Evolutionary conservation across 1,140 invertebrate species (phyloP).

Genomic region (Panagrolaimus sp.): DNA sequence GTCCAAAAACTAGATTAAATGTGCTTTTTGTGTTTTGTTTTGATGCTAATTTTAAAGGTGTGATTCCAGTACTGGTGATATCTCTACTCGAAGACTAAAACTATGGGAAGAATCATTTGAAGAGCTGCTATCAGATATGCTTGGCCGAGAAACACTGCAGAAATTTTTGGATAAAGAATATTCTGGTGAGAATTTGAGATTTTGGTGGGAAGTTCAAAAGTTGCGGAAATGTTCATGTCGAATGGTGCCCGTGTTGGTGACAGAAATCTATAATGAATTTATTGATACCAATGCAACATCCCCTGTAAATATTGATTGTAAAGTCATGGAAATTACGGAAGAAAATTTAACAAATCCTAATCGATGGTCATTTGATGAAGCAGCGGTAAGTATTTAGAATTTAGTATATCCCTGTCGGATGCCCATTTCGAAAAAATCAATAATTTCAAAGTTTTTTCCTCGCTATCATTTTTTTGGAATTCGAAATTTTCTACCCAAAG

Average conservation of each 20-base stretch:
- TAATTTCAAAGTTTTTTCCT: no score
- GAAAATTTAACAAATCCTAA: constrained; percentile 73
- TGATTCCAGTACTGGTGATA: constrained; percentile 48
- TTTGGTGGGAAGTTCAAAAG: constrained; percentile 74
- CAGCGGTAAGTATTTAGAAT: constrained; percentile 71
- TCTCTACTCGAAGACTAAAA: constrained; percentile 67
- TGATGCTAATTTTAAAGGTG: constrained; percentile 17
- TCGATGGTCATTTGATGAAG: constrained; percentile 93
- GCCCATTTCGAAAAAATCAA: no score
- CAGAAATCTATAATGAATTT: constrained; percentile 75
- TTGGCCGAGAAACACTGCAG: constrained; percentile 89
- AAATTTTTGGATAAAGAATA: constrained; percentile 96
- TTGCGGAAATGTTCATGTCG: constrained; percentile 61
- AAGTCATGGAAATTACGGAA: constrained; percentile 73
- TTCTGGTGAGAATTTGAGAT: constrained; percentile 91
- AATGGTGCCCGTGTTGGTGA: constrained; percentile 75
- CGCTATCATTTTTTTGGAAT: no score
- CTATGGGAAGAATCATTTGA: constrained; percentile 90
- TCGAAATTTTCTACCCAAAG: no score
- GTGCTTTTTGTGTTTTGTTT: not conserved
- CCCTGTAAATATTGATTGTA: constrained; percentile 92
- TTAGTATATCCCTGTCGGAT: no score
- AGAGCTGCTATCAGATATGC: constrained; percentile 81
- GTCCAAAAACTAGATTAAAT: no score
- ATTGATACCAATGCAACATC: constrained; percentile 84